phyloP scores from a whole-genome alignment of 2,113 vertebrate genomes.

The Delphinapterus leucas region DNA sequence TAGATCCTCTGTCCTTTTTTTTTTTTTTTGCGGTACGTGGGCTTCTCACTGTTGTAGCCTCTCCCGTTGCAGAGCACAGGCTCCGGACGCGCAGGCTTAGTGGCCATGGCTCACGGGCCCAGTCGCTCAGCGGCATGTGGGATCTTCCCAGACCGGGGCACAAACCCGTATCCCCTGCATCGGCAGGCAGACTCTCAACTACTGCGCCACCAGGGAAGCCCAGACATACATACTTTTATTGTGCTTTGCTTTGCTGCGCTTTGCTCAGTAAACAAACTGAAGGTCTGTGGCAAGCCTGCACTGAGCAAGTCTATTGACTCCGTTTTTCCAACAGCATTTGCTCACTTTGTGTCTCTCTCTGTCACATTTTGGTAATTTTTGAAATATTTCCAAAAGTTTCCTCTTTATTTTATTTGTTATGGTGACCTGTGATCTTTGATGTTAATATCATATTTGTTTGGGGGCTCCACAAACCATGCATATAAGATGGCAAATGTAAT shows the following conservation, averaged over 20 bases:
- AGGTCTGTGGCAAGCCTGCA: neutral
- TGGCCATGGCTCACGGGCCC: fast-evolving
- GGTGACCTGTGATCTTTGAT: neutral
- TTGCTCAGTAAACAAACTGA: neutral
- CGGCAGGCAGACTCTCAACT: no score
- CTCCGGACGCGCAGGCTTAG: no score
- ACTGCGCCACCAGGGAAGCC: no score
- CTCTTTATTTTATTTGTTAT: neutral
- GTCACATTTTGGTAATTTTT: neutral
- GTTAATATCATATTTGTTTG: neutral
- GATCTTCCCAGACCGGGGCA: no score
- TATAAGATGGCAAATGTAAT: neutral
- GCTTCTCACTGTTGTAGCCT: no score
- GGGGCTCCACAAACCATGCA: neutral
- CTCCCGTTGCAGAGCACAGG: fast-evolving
- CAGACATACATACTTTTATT: neutral
- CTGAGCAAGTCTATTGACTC: neutral
- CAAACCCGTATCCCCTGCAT: no score
- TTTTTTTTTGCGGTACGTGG: no score
- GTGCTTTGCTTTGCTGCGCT: neutral
- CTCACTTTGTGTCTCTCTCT: neutral
- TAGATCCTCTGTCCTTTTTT: neutral
- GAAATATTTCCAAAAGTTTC: neutral
- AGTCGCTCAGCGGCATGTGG: no score
- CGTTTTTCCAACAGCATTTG: neutral